Percentiles rank a stretch among this genome's conserved stretches.
phyloP scores from a whole-genome alignment of 2,113 vertebrate genomes.

The Phainopepla nitens region DNA sequence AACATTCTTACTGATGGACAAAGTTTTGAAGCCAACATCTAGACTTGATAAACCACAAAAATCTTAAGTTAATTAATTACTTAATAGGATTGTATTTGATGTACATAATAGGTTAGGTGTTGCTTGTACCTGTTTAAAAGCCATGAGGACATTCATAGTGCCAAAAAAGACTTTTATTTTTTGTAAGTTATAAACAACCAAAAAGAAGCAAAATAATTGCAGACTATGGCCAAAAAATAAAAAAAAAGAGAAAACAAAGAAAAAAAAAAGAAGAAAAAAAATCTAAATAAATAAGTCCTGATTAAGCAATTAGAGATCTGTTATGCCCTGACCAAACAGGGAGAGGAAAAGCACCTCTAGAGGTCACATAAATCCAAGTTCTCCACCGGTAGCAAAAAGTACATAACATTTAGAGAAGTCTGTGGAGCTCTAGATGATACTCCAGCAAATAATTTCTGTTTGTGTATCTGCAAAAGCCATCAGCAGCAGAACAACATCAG shows the following conservation, averaged over 20 bases:
- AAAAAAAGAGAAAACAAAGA: not conserved
- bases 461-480: slow-evolving; percentile 10
- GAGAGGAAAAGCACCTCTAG: not conserved
- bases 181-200: not conserved
- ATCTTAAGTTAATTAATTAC: not conserved
- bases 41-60: not conserved
- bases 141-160: not conserved
- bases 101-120: not conserved
- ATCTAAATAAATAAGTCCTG: not conserved
- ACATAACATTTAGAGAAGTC: not conserved
- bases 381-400: not conserved
- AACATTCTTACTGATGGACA: not conserved
- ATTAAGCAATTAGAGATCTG: not conserved
- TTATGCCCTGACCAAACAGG: not conserved
- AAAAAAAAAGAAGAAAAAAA: not conserved
- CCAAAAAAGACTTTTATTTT: not conserved
- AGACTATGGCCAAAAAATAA: not conserved
- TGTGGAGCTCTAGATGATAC: not conserved
- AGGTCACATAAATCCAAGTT: not conserved
- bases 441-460: not conserved
- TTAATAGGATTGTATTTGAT: not conserved
- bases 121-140: not conserved
- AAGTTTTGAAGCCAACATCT: not conserved
- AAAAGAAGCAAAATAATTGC: not conserved
- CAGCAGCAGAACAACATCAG: not conserved